Evolutionary conservation across 2,888 invertebrate genomes (phyloP).

Genomic region (Tridacna gigas): DNA sequence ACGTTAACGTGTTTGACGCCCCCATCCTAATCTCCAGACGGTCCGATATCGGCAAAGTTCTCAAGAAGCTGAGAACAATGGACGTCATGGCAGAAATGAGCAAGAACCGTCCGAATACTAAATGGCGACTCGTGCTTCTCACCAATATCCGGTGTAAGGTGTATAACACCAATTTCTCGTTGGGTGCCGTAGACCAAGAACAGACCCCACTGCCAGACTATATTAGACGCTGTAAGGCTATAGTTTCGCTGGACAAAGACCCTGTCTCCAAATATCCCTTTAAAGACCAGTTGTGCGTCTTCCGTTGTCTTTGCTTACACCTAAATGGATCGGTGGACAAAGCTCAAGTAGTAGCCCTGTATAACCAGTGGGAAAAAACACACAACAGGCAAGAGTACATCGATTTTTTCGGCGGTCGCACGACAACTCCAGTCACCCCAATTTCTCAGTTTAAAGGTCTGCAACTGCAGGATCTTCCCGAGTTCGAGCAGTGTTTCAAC

Average conservation of each 20-base stretch:
- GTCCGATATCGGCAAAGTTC: slow-evolving; percentile 20
- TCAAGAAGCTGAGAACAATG: slow-evolving; percentile 5
- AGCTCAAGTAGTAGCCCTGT: background rate
- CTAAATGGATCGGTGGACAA: slow-evolving; percentile 1
- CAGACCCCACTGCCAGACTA: slow-evolving; percentile 22
- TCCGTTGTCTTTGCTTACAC: slow-evolving; percentile 43
- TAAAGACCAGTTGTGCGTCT: slow-evolving; percentile 40
- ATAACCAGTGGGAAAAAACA: no score
- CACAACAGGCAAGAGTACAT: background rate
- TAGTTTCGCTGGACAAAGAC: slow-evolving; percentile 32
- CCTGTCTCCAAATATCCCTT: slow-evolving; percentile 12
- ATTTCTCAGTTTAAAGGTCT: background rate
- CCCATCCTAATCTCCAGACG: slow-evolving; percentile 30
- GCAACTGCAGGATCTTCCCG: background rate
- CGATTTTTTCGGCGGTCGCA: background rate
- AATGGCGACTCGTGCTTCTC: slow-evolving; percentile 33
- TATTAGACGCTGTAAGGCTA: slow-evolving; percentile 9
- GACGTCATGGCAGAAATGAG: slow-evolving; percentile 25
- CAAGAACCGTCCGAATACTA: slow-evolving; percentile 36
- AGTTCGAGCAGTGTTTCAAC: slow-evolving; percentile 42
- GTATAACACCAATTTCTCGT: slow-evolving; percentile 20
- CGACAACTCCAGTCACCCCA: no score
- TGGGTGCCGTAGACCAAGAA: slow-evolving; percentile 8
- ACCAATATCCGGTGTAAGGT: slow-evolving; percentile 32
- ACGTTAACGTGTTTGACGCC: slow-evolving; percentile 32